Percentiles rank a stretch among this genome's conserved stretches.
Conservation (phyloP, 1,140 invertebrate genomes). For the Monomorium pharaonis region DNA sequence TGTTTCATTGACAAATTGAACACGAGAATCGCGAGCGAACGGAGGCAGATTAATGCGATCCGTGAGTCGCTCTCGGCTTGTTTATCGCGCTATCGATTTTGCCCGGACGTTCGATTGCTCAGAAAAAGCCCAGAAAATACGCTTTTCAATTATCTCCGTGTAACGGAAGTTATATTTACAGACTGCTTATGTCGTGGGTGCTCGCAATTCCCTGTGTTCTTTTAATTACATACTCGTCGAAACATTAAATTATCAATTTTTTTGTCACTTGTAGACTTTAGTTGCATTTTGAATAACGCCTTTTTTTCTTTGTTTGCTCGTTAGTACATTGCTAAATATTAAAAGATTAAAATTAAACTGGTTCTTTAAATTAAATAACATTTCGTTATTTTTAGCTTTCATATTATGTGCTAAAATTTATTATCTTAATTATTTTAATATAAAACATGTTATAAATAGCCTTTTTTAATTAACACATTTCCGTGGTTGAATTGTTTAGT, state of each 20-base stretch:
- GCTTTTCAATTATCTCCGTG: slow-evolving; percentile 35
- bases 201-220: neutral
- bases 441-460: too few relatives aligned
- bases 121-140: slow-evolving; percentile 35
- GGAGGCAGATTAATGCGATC: slow-evolving; percentile 42
- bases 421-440: too few relatives aligned
- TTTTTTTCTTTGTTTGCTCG: neutral
- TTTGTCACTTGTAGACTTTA: neutral
- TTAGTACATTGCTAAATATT: neutral
- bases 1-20: slow-evolving; percentile 44
- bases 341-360: too few relatives aligned
- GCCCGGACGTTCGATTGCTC: slow-evolving; percentile 16
- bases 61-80: slow-evolving; percentile 25
- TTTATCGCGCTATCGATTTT: slow-evolving; percentile 46
- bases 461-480: too few relatives aligned
- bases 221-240: neutral
- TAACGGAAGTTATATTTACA: slow-evolving; percentile 40
- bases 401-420: too few relatives aligned
- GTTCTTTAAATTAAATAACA: too few relatives aligned
- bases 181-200: slow-evolving; percentile 2
- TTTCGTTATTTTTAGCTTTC: too few relatives aligned
- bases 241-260: neutral
- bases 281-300: neutral
- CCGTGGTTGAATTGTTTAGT: too few relatives aligned
- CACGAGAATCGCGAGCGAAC: slow-evolving; percentile 10